Evolutionary conservation across 2,888 invertebrate species (phyloP), one percentile per base, ranked within the genome.

Genomic region (Acrobasis suavella): DNA sequence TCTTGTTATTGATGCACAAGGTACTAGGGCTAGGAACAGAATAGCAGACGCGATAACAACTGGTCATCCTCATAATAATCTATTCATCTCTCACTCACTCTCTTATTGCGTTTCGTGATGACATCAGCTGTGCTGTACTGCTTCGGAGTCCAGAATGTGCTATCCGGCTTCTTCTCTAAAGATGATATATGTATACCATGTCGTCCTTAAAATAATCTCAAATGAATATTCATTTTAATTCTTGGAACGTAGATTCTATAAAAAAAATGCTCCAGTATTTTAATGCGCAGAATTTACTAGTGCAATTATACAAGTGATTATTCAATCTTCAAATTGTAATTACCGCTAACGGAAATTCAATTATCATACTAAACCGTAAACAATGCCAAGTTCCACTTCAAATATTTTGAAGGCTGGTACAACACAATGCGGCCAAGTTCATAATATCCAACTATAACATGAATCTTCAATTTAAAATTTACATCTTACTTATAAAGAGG

Each of bases 271-370:
- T 55, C 16, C 22, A 42, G 5, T 46, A 39, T 46, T 56, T 56
- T 56, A 39, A 17, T 14, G 22, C 17, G 22, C 42, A 56, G 17
- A 17, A 56, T 39, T 5, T 16, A 52, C 32, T 10, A 39, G 42
- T 16, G 55, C 38, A 64, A 64, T 62, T 62, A 56, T 56, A 56
- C 56, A 56, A 56, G 22, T 42, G 42, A 56, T 56, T 56, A 56
- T 42, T 56, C 56, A 56, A 56, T 56, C 17, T 56, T 56, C 56
- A 56, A 56, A 56, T 46, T 56, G 56, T 56, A 56, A 56, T 56
- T 56, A 56, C 42, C 10, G 52, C 56, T 39, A 56, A 42, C 56
- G 56, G 56, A 56, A 56, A 56, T 56, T 56, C 56, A 56, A 56
- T 56, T 56, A 56, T 56, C 56, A 56, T 56, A 56, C 42, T 56